Percentiles rank a stretch among this genome's conserved stretches.
Evolutionary conservation across 2,113 vertebrate genomes (phyloP).

Genomic region (Cyanistes caeruleus): DNA sequence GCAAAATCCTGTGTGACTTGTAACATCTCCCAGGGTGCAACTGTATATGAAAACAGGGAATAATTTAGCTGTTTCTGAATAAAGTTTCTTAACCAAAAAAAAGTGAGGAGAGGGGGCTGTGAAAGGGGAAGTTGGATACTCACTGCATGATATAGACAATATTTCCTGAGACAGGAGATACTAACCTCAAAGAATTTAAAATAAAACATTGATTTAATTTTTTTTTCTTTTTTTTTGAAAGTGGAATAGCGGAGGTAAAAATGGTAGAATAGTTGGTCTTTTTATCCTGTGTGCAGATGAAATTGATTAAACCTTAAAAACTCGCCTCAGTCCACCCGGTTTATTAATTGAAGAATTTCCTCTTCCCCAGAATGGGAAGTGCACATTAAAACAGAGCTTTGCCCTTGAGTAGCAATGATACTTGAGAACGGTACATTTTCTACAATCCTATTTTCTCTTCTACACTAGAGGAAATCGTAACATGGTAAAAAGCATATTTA

Average conservation of each 20-base stretch:
- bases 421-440: slow-evolving; percentile 78
- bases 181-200: slow-evolving; percentile 81
- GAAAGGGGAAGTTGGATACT: slow-evolving; percentile 52
- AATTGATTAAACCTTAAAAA: slow-evolving; percentile 84
- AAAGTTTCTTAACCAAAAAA: slow-evolving; percentile 59
- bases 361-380: slow-evolving; percentile 85
- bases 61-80: slow-evolving; percentile 68
- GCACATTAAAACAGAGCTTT: slow-evolving; percentile 79
- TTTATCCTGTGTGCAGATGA: slow-evolving; percentile 82
- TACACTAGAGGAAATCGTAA: slow-evolving; percentile 79
- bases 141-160: slow-evolving; percentile 78
- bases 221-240: slow-evolving; percentile 68
- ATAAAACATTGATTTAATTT: slow-evolving; percentile 80
- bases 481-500: slow-evolving; percentile 72
- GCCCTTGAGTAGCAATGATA: slow-evolving; percentile 80
- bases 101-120: neutral
- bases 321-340: slow-evolving; percentile 83
- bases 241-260: slow-evolving; percentile 46
- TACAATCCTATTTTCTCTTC: slow-evolving; percentile 81
- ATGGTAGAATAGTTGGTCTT: slow-evolving; percentile 79
- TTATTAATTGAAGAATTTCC: slow-evolving; percentile 91
- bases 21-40: slow-evolving; percentile 64
- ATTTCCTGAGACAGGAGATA: slow-evolving; percentile 87
- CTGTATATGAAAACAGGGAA: slow-evolving; percentile 54
- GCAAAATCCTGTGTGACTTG: slow-evolving; percentile 57